These are phyloP conservation scores for Muscicapa striata DNA, from an alignment of 2,797 vertebrate species.

Conservation along the genomic window DNA sequence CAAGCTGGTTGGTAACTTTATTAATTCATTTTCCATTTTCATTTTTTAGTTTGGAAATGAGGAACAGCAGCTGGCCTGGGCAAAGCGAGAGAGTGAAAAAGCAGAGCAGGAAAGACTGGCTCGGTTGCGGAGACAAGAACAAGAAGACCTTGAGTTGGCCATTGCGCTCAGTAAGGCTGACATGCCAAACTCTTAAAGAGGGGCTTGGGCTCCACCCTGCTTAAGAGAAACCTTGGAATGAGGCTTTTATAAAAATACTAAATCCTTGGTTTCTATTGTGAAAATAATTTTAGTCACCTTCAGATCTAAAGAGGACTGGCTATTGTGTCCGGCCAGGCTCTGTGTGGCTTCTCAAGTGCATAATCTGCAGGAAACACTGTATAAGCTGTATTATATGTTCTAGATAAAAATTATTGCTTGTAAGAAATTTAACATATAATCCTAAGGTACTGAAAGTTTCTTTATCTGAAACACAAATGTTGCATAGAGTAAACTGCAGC, in stretches of 20 bases:
- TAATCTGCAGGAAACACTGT: conserved; percentile 14
- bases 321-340: not conserved
- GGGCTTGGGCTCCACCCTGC: not conserved
- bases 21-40: conserved; percentile 44
- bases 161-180: conserved; percentile 98
- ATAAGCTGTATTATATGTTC: conserved; percentile 33
- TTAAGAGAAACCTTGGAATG: not conserved
- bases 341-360: conserved; percentile 21
- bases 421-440: not conserved
- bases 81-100: conserved; percentile 94
- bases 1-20: not conserved
- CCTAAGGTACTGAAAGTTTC: conserved; percentile 13
- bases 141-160: conserved; percentile 96
- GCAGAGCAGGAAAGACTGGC: conserved; percentile 94
- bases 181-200: conserved; percentile 89
- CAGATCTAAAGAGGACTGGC: not conserved
- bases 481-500: not conserved
- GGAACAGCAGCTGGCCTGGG: conserved; percentile 98
- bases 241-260: conserved; percentile 27
- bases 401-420: conserved; percentile 46
- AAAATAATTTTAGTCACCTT: conserved; percentile 14
- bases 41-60: conserved; percentile 92
- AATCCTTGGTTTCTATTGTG: not conserved
- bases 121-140: conserved; percentile 91
- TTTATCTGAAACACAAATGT: not conserved